These are phyloP conservation scores for Leptopilina boulardi DNA, from an alignment of 1,140 invertebrate genomes.

Conservation along the genomic window DNA sequence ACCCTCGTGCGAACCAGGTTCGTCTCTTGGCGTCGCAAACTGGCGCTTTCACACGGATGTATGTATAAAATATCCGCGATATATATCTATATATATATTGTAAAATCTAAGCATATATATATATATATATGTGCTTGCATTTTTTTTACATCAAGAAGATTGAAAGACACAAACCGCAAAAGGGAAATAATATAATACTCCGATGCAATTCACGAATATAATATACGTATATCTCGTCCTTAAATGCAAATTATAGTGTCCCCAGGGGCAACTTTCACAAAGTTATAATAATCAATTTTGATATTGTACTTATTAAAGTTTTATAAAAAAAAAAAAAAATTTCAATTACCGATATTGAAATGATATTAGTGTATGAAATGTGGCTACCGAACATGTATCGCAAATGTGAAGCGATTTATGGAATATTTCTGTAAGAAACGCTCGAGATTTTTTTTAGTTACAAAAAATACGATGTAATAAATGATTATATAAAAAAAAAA, in stretches of 20 bases:
- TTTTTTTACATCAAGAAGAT: not conserved
- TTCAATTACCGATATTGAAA: not conserved
- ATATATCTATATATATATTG: slow-evolving; percentile 14
- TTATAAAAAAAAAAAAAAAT: not conserved
- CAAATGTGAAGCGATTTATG: too few relatives aligned
- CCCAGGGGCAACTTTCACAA: not conserved
- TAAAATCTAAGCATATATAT: not conserved
- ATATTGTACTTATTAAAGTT: not conserved
- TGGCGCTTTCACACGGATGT: slow-evolving; percentile 65
- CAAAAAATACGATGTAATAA: not conserved
- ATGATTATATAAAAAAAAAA: not conserved
- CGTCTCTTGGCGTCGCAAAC: slow-evolving; percentile 36
- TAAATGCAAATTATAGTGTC: not conserved
- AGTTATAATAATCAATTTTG: slow-evolving; percentile 14
- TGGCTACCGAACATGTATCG: too few relatives aligned
- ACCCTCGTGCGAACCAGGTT: slow-evolving; percentile 53
- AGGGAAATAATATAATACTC: not conserved
- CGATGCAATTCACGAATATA: not conserved
- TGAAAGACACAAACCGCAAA: slow-evolving; percentile 13
- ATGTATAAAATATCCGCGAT: slow-evolving; percentile 47
- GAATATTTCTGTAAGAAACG: not conserved
- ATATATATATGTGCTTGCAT: too few relatives aligned
- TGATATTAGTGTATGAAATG: too few relatives aligned
- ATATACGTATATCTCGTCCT: not conserved
- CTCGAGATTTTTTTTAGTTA: not conserved